A percentile compares a stretch with the other conserved stretches of the same genome.
These are phyloP conservation scores for Acanthurus tractus DNA, from an alignment of 2,797 vertebrate genomes.

Conservation along the genomic window DNA sequence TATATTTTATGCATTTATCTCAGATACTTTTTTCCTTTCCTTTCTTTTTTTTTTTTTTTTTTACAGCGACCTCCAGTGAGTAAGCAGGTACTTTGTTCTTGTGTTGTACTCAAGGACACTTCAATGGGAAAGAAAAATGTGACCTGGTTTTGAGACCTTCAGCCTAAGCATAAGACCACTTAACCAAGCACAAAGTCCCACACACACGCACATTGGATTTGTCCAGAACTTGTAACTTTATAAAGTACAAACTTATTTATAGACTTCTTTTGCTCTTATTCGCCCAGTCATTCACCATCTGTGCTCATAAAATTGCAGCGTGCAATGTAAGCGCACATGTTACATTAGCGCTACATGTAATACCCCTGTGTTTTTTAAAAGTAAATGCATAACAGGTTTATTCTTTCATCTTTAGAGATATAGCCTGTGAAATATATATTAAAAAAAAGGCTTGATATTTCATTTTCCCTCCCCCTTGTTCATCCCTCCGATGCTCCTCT, in stretches of 20 bases:
- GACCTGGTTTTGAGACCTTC: conserved; percentile 56
- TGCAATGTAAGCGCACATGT: conserved; percentile 7
- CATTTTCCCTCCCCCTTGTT: conserved; percentile 12
- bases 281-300: conserved; percentile 35
- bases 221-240: conserved; percentile 22
- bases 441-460: neutral
- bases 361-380: conserved; percentile 4
- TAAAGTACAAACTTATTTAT: conserved; percentile 20
- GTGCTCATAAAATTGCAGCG: conserved; percentile 34
- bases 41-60: conserved; percentile 23
- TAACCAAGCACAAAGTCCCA: conserved; percentile 11
- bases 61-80: conserved; percentile 49
- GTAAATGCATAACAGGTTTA: conserved; percentile 17
- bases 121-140: conserved; percentile 26
- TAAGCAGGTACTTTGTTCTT: conserved; percentile 46
- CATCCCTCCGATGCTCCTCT: conserved; percentile 8
- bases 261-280: conserved; percentile 15
- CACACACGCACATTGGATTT: neutral
- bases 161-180: conserved; percentile 19
- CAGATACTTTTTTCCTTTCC: conserved; percentile 9
- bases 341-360: conserved; percentile 27
- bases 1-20: conserved; percentile 68
- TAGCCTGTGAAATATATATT: conserved; percentile 1
- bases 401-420: conserved; percentile 15
- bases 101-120: conserved; percentile 69